Base-by-base conservation (phyloP, 2,113 vertebrate species). In the Pseudorectes ferrugineus region DNA sequence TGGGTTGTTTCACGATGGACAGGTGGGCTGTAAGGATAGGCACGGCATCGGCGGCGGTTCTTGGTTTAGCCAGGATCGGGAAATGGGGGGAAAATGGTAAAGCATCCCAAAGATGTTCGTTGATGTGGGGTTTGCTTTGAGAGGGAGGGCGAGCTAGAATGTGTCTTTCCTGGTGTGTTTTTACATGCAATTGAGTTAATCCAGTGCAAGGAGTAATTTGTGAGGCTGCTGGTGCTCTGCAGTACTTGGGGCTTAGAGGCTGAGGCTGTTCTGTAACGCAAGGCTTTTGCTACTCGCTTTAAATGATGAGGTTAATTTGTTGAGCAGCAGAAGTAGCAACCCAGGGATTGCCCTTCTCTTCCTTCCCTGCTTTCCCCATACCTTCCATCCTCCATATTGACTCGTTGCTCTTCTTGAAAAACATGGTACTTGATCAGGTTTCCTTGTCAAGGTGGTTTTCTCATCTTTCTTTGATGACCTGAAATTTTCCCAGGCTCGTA, bases 381-480 rank as follows among this genome's bases (percentile, higher is more conserved):
- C n/a, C 57, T 76, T 62, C 43, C 52, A 63, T 84, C 71, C 82
- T 96, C 92, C 92, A 86, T 93, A 36, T 92, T 95, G 87, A 63
- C 65, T 94, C 48, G 0, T 17, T 62, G 21, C 45, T 73, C 16
- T n/a, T 61, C 43, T 89, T 93, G 49, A 26, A 52, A 92, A 71
- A 81, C 14, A 1, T 33, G 6, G 0, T 55, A 48, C 62, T 75
- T 52, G 63, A 52, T 90, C 75, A 36, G 71, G 20, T 94, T 93
- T 88, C 59, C 75, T 65, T 85, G 62, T 66, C 6, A 13, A 65
- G 74, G n/a, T 82, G 62, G 14, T 88, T 93, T 93, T 96, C 75
- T 95, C 75, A 26, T 70, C 54, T 73, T 77, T 45, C 55, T 94
- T 94, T 92, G 68, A 67, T 90, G 82, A 52, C 72, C 88, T 81